These are phyloP conservation scores for Habrosyne pyritoides DNA, from an alignment of 2,888 invertebrate species.

Conservation along the genomic window DNA sequence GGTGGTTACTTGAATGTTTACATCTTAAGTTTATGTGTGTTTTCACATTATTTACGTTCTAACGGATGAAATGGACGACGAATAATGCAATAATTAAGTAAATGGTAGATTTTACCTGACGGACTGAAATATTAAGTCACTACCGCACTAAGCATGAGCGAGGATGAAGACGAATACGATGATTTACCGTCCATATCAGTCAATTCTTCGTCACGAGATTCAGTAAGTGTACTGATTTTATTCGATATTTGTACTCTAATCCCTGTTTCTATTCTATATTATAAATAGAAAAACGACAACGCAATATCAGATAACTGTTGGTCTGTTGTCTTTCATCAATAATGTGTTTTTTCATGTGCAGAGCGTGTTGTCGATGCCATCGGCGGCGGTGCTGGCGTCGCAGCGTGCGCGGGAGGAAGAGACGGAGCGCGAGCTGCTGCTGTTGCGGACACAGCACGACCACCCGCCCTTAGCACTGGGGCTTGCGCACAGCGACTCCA, in stretches of 20 bases:
- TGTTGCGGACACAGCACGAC: constrained; percentile 27
- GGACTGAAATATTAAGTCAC: background rate
- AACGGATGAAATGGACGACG: too few species aligned
- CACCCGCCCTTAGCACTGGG: constrained; percentile 10
- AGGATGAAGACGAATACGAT: constrained; percentile 51
- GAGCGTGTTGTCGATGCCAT: constrained; percentile 46
- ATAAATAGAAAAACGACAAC: too few species aligned
- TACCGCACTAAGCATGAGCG: constrained; percentile 27
- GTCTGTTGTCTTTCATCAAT: too few species aligned
- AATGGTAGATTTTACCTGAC: too few species aligned
- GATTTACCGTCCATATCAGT: constrained; percentile 54
- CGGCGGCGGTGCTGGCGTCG: constrained; percentile 43
- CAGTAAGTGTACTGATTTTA: constrained; percentile 26
- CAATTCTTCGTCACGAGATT: constrained; percentile 29
- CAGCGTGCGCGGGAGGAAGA: constrained; percentile 43
- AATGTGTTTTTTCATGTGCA: constrained; percentile 14
- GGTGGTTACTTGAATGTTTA: too few species aligned
- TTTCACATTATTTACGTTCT: too few species aligned
- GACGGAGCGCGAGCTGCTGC: constrained; percentile 36
- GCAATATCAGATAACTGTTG: too few species aligned
- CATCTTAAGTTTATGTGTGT: too few species aligned
- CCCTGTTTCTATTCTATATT: too few species aligned
- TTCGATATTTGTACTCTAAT: too few species aligned
- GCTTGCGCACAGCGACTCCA: constrained; percentile 38
- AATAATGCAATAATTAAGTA: too few species aligned